Percentiles rank a stretch among this genome's conserved stretches.
Evolutionary conservation across 2,797 vertebrate genomes (phyloP).

Genomic region (Cacajao melanocephalus): DNA sequence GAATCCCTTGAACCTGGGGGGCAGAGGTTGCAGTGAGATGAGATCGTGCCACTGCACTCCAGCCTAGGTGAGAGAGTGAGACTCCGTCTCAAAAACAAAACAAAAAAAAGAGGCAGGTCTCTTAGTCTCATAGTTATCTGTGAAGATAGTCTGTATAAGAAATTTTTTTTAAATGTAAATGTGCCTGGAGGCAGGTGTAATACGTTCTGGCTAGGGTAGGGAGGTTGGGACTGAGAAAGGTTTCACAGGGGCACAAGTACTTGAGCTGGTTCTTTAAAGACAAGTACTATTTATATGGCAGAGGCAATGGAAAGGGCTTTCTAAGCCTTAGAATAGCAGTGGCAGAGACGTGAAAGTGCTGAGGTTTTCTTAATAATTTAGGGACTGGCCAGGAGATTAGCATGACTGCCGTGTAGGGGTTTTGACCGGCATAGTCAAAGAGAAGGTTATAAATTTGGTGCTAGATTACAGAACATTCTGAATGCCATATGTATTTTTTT

Average conservation of each 20-base stretch:
- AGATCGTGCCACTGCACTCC: too few species aligned
- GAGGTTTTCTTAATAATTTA: not conserved
- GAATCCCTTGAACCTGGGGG: too few species aligned
- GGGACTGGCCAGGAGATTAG: not conserved
- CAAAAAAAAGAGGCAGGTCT: not conserved
- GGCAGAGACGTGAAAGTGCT: accelerated
- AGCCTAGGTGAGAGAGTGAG: too few species aligned
- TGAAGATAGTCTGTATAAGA: not conserved
- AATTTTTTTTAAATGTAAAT: not conserved
- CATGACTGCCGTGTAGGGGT: not conserved
- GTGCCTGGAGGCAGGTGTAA: not conserved
- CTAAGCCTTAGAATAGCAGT: not conserved
- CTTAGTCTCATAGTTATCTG: not conserved
- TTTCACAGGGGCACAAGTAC: not conserved
- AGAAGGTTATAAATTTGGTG: not conserved
- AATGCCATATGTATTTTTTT: not conserved
- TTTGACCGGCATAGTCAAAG: not conserved
- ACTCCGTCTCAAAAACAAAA: too few species aligned
- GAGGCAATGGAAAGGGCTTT: not conserved
- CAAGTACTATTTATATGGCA: not conserved
- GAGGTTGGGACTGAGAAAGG: not conserved
- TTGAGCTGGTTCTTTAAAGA: not conserved
- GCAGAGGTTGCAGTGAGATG: too few species aligned
- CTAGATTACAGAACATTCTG: not conserved
- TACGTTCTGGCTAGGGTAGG: not conserved